phyloP scores from a whole-genome alignment of 2,113 vertebrate genomes.

The Pygoscelis antarcticus region DNA sequence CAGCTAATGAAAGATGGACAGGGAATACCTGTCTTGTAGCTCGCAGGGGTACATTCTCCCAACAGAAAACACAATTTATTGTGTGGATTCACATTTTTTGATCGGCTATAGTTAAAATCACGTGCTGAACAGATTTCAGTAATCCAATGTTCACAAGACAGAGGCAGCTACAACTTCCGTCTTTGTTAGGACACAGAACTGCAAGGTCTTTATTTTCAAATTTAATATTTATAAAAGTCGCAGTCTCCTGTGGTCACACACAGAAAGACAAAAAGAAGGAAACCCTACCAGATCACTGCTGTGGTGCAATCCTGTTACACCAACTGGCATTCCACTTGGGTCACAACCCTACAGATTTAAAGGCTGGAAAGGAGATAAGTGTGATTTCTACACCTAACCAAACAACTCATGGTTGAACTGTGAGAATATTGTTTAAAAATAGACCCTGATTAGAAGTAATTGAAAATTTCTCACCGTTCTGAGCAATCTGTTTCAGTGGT shows the following conservation, averaged over 20 bases:
- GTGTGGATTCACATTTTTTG: not conserved
- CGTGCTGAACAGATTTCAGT: not conserved
- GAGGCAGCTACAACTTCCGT: not conserved
- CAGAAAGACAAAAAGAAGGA: not conserved
- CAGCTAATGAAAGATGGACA: not conserved
- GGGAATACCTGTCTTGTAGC: not conserved
- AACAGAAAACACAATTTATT: not conserved
- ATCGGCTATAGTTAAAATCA: not conserved
- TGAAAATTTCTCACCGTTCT: not conserved
- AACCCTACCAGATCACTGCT: not conserved
- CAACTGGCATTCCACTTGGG: not conserved
- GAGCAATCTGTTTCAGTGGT: not conserved
- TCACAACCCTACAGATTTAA: not conserved
- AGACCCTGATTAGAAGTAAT: not conserved
- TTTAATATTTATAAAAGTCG: not conserved
- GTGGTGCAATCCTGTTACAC: not conserved
- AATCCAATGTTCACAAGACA: not conserved
- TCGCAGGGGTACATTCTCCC: accelerated
- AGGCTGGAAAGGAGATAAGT: not conserved
- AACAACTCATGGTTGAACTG: not conserved
- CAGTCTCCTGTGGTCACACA: not conserved
- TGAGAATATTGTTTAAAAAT: not conserved
- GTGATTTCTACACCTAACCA: not conserved
- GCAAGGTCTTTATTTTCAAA: not conserved
- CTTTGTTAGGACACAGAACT: not conserved